These are phyloP conservation scores for Rhinatrema bivittatum DNA, from an alignment of 2,797 vertebrate genomes.

Conservation along the genomic window DNA sequence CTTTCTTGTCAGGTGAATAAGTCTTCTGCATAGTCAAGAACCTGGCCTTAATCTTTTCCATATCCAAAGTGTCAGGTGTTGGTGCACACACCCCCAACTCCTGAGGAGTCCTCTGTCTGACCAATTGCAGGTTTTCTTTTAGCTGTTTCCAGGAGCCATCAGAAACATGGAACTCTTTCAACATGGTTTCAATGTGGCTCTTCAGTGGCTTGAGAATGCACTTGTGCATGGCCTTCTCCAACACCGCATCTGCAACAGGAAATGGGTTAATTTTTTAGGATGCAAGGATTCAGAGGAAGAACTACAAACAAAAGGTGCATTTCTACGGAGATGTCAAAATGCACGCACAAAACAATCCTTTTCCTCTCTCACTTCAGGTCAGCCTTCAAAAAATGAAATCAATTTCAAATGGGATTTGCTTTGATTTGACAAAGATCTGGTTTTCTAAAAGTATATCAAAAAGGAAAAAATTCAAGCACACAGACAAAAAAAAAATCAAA, in stretches of 20 bases:
- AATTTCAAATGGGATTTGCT: no score
- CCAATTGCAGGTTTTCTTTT: slow-evolving; percentile 84
- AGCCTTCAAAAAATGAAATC: no score
- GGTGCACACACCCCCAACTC: slow-evolving; percentile 86
- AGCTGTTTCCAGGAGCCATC: slow-evolving; percentile 83
- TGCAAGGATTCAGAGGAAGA: no score
- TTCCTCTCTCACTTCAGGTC: no score
- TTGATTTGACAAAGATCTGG: no score
- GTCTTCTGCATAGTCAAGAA: slow-evolving; percentile 89
- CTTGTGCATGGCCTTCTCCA: slow-evolving; percentile 98
- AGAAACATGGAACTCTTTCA: slow-evolving; percentile 79
- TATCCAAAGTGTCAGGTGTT: slow-evolving; percentile 75
- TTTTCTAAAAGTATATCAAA: no score
- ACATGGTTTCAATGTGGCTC: slow-evolving; percentile 69
- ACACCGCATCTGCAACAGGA: slow-evolving; percentile 71
- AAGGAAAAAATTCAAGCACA: no score
- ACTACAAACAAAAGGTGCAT: no score
- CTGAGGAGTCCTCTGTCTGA: slow-evolving; percentile 76
- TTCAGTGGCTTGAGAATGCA: slow-evolving; percentile 92
- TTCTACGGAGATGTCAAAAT: no score
- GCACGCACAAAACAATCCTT: no score
- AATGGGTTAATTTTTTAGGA: no score
- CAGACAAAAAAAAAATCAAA: no score
- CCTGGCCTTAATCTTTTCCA: slow-evolving; percentile 92
- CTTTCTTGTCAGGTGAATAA: slow-evolving; percentile 96